Evolutionary conservation across 2,113 vertebrate species (phyloP), one percentile per base, ranked within the genome.

Genomic region (Macroglossus sobrinus): DNA sequence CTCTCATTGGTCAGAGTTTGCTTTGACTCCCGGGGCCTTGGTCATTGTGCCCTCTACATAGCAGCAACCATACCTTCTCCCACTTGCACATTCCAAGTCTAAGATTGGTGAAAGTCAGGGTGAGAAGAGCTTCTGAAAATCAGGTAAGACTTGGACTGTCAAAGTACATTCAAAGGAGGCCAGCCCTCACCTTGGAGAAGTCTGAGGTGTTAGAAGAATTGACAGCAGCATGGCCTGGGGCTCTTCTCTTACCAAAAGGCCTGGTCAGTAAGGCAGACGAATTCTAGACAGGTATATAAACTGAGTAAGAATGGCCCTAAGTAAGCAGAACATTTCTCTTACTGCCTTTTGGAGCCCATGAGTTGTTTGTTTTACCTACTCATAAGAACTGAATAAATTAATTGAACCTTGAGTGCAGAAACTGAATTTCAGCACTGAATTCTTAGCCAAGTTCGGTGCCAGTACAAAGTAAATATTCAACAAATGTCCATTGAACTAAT

Each of bases 91-190:
- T 22, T 30, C 3, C 35, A 81, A 71, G 45, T 38, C 7, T 13
- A 40, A 81, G 85, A 61, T 33, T 7, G 30, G 33, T 64, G 11
- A 15, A 47, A 26, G 22, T 30, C 11, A 21, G 43, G 8, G 2
- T 50, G 50, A 50, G 1, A 22, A 40, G 30, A 76, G 22, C 15
- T 71, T 61, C 35, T n/a, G 50, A 75, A 40, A 12, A 24, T 72
- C 7, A 80, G 7, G 18, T 45, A 13, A 18, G 35, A 45, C 35
- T 57, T 63, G 26, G 2, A 21, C 3, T 13, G 1, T 43, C 4
- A 38, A 12, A 18, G 9, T 6, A 4, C 2, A 5, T 15, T 3
- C 10, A 28, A 4, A 50, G 45, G n/a, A 61, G 15, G 26, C 12
- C 33, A 9, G 11, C 3, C 8, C 6, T 35, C 35, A 11, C 10